Evolutionary conservation across 2,888 invertebrate species (phyloP).

Genomic region (Platerodrilus igneus): DNA sequence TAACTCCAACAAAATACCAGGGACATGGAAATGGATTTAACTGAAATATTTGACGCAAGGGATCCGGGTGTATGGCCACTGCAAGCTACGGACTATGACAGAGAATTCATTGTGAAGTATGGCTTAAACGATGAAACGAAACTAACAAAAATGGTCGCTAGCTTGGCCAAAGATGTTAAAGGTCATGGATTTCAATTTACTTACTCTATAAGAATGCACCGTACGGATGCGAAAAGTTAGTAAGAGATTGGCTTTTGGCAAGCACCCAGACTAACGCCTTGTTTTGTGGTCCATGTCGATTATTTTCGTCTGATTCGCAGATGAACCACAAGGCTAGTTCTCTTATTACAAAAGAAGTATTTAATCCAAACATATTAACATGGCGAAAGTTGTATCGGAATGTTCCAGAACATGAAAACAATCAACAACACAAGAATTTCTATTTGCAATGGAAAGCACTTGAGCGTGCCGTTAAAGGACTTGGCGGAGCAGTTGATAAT

Average conservation of each 20-base stretch:
- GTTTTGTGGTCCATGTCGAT: conserved; percentile 16
- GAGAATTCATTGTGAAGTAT: not conserved
- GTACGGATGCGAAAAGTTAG: conserved; percentile 1
- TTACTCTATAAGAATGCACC: not conserved
- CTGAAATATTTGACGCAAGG: not conserved
- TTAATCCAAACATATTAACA: conserved; percentile 3
- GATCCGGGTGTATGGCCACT: not conserved
- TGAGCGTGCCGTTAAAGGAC: not conserved
- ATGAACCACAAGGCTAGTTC: conserved; percentile 1
- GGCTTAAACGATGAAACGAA: too few species aligned
- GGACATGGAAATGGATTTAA: conserved; percentile 1
- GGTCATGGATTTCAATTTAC: not conserved
- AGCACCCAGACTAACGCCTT: too few species aligned
- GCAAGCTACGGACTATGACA: conserved; percentile 1
- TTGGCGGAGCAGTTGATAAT: conserved; percentile 2
- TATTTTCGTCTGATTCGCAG: conserved; percentile 4
- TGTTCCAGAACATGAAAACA: too few species aligned
- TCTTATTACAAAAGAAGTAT: conserved; percentile 2
- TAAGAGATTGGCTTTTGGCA: conserved; percentile 1
- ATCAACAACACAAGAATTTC: conserved; percentile 3
- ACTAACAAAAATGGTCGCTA: too few species aligned
- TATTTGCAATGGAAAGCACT: conserved; percentile 4
- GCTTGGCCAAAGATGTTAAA: too few species aligned
- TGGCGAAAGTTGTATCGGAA: conserved; percentile 4
- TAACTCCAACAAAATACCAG: not conserved